Conservation (phyloP, 1,140 invertebrate genomes). For the Thaumatotibia leucotreta region DNA sequence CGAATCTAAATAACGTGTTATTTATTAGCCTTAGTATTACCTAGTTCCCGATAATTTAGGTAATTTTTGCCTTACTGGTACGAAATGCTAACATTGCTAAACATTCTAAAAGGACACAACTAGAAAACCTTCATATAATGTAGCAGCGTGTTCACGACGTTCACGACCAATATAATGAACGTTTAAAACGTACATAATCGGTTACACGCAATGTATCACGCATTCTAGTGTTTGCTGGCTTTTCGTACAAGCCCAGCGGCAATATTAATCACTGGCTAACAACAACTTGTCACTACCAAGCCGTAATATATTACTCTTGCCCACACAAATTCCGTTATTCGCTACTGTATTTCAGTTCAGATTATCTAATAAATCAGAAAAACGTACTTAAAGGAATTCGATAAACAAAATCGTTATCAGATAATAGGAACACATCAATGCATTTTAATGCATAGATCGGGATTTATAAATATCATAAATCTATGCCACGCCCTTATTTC, state of each 20-base stretch:
- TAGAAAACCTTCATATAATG: not conserved
- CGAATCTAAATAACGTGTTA: too few species aligned
- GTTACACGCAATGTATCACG: not conserved
- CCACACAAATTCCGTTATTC: conserved; percentile 1
- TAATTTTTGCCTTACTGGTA: too few species aligned
- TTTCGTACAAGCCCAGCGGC: conserved; percentile 4
- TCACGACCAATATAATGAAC: not conserved
- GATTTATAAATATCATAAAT: too few species aligned
- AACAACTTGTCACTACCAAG: conserved; percentile 7
- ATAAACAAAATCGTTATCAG: too few species aligned
- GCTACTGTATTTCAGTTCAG: not conserved
- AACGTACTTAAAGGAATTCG: not conserved
- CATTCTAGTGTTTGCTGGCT: not conserved
- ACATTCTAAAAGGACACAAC: not conserved
- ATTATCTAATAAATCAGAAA: not conserved
- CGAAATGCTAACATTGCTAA: not conserved
- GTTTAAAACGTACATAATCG: not conserved
- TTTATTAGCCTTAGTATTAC: too few species aligned
- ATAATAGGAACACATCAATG: too few species aligned
- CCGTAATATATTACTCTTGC: not conserved
- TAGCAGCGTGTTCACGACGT: not conserved
- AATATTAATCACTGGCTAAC: conserved; percentile 9
- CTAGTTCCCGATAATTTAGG: too few species aligned
- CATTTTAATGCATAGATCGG: too few species aligned
- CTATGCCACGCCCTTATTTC: too few species aligned